These are phyloP conservation scores for Merodon equestris DNA, from an alignment of 2,888 invertebrate genomes.

Conservation along the genomic window DNA sequence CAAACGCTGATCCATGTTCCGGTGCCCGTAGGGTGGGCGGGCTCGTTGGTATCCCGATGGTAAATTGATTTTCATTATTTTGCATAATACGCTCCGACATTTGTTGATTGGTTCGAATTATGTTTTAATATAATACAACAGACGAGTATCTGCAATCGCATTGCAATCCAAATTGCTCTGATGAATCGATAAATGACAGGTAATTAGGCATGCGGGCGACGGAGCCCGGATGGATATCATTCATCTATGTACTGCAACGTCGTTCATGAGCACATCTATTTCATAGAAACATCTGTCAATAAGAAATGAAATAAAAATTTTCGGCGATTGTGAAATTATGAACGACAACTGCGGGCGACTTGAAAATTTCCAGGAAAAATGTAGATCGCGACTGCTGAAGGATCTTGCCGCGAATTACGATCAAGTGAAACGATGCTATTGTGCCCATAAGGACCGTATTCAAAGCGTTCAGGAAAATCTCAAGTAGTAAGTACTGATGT, in stretches of 20 bases:
- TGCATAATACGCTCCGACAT: neutral
- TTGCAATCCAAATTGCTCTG: constrained; percentile 2
- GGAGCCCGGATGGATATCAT: too few species aligned
- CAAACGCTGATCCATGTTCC: too few species aligned
- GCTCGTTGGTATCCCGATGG: constrained; percentile 13
- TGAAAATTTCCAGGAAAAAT: constrained; percentile 10
- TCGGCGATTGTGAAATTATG: neutral
- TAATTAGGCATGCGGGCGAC: too few species aligned
- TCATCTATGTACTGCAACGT: too few species aligned
- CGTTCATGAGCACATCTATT: too few species aligned
- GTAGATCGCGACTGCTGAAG: constrained; percentile 25
- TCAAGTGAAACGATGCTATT: constrained; percentile 30
- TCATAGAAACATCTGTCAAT: too few species aligned
- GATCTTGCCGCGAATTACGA: constrained; percentile 41
- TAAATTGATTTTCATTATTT: constrained; percentile 35
- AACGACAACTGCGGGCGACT: neutral
- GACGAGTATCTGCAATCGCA: neutral
- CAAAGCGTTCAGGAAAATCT: constrained; percentile 33
- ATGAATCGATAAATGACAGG: too few species aligned
- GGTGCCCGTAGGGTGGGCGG: too few species aligned
- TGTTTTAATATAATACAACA: neutral
- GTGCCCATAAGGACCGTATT: constrained; percentile 47
- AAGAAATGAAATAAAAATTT: neutral
- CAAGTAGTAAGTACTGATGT: constrained; percentile 42
- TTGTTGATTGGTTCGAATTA: constrained; percentile 27